Percentiles rank a stretch among this genome's conserved stretches.
These are phyloP conservation scores for Aphidius ervi DNA, from an alignment of 1,140 invertebrate species.

Conservation along the genomic window DNA sequence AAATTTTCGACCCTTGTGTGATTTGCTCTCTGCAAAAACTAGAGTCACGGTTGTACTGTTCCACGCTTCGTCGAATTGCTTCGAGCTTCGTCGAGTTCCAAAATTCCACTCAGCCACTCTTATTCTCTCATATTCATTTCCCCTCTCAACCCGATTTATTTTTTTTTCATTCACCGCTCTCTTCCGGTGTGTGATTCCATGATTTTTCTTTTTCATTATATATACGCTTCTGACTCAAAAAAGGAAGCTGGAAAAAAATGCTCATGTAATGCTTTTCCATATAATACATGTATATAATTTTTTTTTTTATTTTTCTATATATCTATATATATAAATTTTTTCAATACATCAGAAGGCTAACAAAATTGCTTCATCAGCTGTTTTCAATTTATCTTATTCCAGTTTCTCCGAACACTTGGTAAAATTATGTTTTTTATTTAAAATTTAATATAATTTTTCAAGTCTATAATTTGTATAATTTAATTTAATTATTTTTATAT, in stretches of 20 bases:
- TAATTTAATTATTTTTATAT: not conserved
- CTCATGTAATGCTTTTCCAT: not conserved
- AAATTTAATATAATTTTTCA: not conserved
- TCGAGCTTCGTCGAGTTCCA: conserved; percentile 16
- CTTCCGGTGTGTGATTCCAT: not conserved
- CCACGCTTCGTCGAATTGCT: not conserved
- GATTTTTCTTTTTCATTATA: too few relatives aligned
- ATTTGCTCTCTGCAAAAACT: conserved; percentile 9
- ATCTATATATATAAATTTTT: conserved; percentile 6
- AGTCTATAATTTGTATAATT: not conserved
- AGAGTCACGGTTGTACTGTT: conserved; percentile 17
- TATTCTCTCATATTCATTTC: conserved; percentile 4
- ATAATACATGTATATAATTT: not conserved
- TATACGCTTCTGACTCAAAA: too few relatives aligned
- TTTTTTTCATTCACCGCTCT: conserved; percentile 3
- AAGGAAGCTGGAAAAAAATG: too few relatives aligned
- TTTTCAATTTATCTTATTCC: conserved; percentile 18
- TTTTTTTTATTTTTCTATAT: conserved; percentile 4
- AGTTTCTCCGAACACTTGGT: not conserved
- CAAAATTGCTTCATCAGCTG: conserved; percentile 21
- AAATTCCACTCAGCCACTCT: not conserved
- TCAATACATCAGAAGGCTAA: not conserved
- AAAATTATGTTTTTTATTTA: not conserved
- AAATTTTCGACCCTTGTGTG: conserved; percentile 15
- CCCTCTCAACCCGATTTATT: not conserved